Base-by-base conservation (phyloP, 2,113 vertebrate genomes). In the Pelecanoides urinatrix region DNA sequence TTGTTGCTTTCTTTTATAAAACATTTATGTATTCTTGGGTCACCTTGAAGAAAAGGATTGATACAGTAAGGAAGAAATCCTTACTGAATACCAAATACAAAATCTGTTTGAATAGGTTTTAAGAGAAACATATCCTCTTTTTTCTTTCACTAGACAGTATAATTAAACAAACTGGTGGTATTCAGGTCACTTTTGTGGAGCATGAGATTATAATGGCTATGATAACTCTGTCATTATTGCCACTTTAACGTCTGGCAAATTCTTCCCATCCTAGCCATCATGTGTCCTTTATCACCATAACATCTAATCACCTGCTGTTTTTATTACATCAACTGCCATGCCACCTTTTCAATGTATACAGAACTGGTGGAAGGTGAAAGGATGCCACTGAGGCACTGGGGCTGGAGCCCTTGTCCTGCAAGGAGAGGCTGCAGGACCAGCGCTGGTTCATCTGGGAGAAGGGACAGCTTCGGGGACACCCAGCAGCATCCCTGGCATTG, bases 401-500 rank as follows among this genome's bases (percentile, higher is more conserved):
- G 3, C 7, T 55, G 27, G 7, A 68, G 23, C 7, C 10, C 25
- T 59, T 63, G 11, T 6, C 68, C 13, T 50, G 4, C 6, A 40
- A 68, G 38, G 5, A 40, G 6, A 58, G 11, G 8, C 29, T 82
- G 13, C 2, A 19, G 26, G 18, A 23, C 5, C 4, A n/a, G 3
- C 5, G 7, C 6, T 50, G 11, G 9, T 34, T 80, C 6, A 18
- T 8, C 23, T 9, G 34, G 10, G 6, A 75, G 36, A 90, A 72
- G 6, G 9, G 8, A 27, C 1, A 3, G 17, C 29, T 74, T 66
- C 1, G 1, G 19, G 13, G 12, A 2, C 18, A n/a, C 1, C 23
- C 18, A 52, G 6, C 13, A 75, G 4, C 18, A 27, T 50, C 11
- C 12, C 16, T 8, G 2, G 7, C 20, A 36, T 3, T 2, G 0